A percentile compares a stretch with the other conserved stretches of the same genome.
phyloP scores from a whole-genome alignment of 2,797 vertebrate species.

The Clamator glandarius region DNA sequence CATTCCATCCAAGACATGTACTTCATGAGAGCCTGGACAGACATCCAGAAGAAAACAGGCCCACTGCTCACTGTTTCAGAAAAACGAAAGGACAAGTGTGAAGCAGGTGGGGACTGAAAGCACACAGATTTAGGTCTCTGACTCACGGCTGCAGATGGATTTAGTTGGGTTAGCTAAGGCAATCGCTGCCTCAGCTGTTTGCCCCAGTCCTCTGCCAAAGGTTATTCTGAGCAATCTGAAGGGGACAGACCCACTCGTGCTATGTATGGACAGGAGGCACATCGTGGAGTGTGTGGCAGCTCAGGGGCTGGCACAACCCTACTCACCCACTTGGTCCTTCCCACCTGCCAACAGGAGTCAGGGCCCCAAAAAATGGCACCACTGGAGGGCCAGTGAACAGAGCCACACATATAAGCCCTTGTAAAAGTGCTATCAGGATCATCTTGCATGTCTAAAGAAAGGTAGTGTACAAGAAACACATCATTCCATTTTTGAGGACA shows the following conservation, averaged over 20 bases:
- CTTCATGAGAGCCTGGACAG: background rate
- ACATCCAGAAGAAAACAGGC: background rate
- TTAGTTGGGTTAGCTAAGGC: conserved; percentile 12
- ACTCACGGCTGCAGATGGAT: conserved; percentile 32
- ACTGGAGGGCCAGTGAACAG: accelerated
- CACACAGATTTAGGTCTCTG: conserved; percentile 29
- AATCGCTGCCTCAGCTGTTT: conserved; percentile 33
- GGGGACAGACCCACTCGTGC: background rate
- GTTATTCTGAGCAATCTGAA: background rate
- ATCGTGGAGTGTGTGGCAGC: background rate
- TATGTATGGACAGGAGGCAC: background rate
- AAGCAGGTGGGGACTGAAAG: conserved; percentile 24
- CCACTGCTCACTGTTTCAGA: background rate
- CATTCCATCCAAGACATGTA: background rate
- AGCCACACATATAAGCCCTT: background rate
- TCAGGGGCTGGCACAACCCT: background rate
- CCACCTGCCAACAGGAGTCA: accelerated
- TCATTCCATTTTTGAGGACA: background rate
- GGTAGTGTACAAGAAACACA: background rate
- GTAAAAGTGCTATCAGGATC: background rate
- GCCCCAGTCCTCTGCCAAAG: background rate
- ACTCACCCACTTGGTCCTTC: background rate
- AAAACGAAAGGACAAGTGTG: conserved; percentile 15
- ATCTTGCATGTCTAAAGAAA: background rate
- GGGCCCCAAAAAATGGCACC: accelerated